Percentiles rank a stretch among this genome's conserved stretches.
Conservation (phyloP, 2,113 vertebrate genomes). For the Trinectes maculatus region DNA sequence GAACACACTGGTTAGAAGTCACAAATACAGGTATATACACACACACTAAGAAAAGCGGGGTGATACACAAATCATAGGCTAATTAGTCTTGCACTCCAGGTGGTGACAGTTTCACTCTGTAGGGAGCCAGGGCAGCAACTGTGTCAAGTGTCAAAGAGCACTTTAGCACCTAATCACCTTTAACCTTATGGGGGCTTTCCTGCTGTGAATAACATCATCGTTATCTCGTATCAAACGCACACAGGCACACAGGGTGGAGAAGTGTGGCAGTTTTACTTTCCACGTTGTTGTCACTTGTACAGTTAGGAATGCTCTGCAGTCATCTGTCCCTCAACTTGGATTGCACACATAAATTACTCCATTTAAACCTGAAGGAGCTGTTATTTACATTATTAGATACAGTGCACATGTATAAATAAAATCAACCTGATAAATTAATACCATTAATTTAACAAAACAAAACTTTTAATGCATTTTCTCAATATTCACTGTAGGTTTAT, state of each 20-base stretch:
- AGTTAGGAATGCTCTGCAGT: background rate
- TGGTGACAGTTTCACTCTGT: constrained; percentile 77
- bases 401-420: background rate
- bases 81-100: constrained; percentile 71
- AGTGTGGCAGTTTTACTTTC: background rate
- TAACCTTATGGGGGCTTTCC: constrained; percentile 60
- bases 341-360: too few species aligned
- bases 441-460: too few species aligned
- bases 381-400: background rate
- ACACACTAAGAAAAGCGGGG: constrained; percentile 24
- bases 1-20: constrained; percentile 23
- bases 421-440: too few species aligned
- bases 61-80: constrained; percentile 73
- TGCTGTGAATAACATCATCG: constrained; percentile 46
- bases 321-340: too few species aligned
- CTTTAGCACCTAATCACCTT: constrained; percentile 73
- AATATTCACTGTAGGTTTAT: too few species aligned
- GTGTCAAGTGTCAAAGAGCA: constrained; percentile 75
- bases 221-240: constrained; percentile 15
- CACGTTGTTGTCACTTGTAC: constrained; percentile 14
- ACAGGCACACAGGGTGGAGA: background rate
- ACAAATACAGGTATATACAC: background rate
- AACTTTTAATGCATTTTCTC: too few species aligned
- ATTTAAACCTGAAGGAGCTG: too few species aligned
- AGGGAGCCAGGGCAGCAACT: constrained; percentile 45